These are phyloP conservation scores for Drosophila lacicola DNA, from an alignment of 2,888 invertebrate genomes.

Conservation along the genomic window DNA sequence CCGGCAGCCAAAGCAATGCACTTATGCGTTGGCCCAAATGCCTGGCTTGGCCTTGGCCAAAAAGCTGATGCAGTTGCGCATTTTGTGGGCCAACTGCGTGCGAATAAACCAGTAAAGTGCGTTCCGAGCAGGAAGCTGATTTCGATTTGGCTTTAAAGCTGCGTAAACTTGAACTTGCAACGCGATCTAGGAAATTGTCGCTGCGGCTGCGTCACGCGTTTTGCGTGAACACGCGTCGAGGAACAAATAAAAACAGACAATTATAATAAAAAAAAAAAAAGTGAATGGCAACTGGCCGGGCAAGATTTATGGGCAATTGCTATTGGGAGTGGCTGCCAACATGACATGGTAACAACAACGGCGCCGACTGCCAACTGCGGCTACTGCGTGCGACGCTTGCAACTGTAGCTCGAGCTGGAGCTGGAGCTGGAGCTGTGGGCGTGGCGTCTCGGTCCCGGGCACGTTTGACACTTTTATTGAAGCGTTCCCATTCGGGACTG, in stretches of 20 bases:
- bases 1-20: constrained; percentile 43
- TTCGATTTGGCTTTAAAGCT: constrained; percentile 36
- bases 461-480: constrained; percentile 62
- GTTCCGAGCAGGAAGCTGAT: constrained; percentile 59
- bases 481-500: constrained; percentile 26
- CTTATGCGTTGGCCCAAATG: constrained; percentile 56
- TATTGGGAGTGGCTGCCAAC: constrained; percentile 80
- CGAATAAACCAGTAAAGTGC: constrained; percentile 62
- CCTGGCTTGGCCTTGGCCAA: constrained; percentile 45
- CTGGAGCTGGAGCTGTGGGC: constrained; percentile 33
- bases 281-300: constrained; percentile 69
- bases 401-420: not conserved
- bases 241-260: constrained; percentile 5
- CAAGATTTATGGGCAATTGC: constrained; percentile 79
- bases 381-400: constrained; percentile 33
- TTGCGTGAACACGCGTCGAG: constrained; percentile 54
- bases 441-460: constrained; percentile 15
- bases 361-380: constrained; percentile 54
- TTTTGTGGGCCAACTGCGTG: constrained; percentile 64
- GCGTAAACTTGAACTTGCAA: constrained; percentile 73
- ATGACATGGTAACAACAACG: constrained; percentile 73
- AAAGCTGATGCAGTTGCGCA: constrained; percentile 17
- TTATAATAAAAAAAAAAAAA: constrained; percentile 48
- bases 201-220: constrained; percentile 66
- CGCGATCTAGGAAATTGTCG: constrained; percentile 29